Conservation (phyloP, 2,888 invertebrate species). For the Noctua janthina region DNA sequence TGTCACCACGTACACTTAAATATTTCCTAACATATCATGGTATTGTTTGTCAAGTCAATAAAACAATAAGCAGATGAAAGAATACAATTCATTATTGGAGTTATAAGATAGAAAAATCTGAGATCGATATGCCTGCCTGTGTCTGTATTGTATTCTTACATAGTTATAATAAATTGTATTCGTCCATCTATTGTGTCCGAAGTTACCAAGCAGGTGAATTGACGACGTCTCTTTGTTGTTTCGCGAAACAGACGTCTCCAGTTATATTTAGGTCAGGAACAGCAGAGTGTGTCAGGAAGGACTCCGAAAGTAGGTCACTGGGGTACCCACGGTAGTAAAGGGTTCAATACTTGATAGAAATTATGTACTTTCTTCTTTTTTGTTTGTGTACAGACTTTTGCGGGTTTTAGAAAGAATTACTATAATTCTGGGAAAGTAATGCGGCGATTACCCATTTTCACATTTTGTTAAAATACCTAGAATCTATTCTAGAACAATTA, state of each 20-base stretch:
- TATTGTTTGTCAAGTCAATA: not conserved
- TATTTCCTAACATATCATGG: not conserved
- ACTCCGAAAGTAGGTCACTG: not conserved
- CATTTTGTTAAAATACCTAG: not conserved
- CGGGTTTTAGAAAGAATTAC: no score
- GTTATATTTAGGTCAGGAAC: constrained; percentile 12
- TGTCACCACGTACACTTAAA: not conserved
- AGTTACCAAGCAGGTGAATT: not conserved
- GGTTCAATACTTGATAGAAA: not conserved
- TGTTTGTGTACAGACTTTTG: not conserved
- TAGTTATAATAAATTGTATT: not conserved
- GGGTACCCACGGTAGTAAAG: not conserved
- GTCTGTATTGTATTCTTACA: no score
- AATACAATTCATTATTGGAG: not conserved
- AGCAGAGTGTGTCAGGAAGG: not conserved
- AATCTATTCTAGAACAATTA: not conserved
- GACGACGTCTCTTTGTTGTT: not conserved
- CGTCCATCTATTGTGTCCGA: not conserved
- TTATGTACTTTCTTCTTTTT: not conserved
- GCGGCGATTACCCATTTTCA: not conserved
- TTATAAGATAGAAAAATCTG: no score
- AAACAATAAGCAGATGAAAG: not conserved
- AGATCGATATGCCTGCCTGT: no score
- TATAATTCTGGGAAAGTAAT: not conserved
- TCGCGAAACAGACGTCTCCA: not conserved